These are phyloP conservation scores for Lepeophtheirus salmonis DNA, from an alignment of 1,140 invertebrate species.

Conservation along the genomic window DNA sequence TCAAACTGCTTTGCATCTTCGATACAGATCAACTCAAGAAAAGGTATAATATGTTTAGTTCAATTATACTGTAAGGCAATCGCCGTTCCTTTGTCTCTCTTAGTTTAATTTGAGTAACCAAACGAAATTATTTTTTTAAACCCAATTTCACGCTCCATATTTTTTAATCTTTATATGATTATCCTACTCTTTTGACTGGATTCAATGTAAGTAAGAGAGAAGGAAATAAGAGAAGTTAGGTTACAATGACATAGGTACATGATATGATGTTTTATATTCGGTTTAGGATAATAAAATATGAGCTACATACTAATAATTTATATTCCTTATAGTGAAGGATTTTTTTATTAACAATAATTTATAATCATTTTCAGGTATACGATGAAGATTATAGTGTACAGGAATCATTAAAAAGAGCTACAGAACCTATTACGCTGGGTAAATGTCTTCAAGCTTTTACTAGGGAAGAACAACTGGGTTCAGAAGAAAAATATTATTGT, in stretches of 20 bases:
- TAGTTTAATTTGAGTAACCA: too few species aligned
- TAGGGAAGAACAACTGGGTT: conserved; percentile 51
- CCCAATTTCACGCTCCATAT: too few species aligned
- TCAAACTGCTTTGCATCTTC: conserved; percentile 63
- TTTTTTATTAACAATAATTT: not conserved
- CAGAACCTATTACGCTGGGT: conserved; percentile 55
- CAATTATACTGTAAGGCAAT: too few species aligned
- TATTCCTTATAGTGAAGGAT: not conserved
- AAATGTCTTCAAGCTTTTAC: conserved; percentile 63
- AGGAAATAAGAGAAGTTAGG: too few species aligned
- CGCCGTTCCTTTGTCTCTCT: too few species aligned
- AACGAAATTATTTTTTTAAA: too few species aligned
- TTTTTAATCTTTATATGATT: too few species aligned
- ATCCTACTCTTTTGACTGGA: too few species aligned
- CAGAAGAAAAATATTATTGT: conserved; percentile 64
- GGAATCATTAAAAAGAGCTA: conserved; percentile 42
- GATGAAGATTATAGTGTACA: conserved; percentile 49
- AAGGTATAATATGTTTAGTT: conserved; percentile 42
- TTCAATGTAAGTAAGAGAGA: too few species aligned
- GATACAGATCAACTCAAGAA: conserved; percentile 61
- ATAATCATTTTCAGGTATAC: conserved; percentile 35
- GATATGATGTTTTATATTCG: too few species aligned
- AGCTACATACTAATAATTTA: not conserved
- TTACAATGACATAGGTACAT: too few species aligned
- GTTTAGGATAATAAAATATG: too few species aligned